phyloP scores from a whole-genome alignment of 2,113 vertebrate genomes.

The Nothobranchius kuhntae region DNA sequence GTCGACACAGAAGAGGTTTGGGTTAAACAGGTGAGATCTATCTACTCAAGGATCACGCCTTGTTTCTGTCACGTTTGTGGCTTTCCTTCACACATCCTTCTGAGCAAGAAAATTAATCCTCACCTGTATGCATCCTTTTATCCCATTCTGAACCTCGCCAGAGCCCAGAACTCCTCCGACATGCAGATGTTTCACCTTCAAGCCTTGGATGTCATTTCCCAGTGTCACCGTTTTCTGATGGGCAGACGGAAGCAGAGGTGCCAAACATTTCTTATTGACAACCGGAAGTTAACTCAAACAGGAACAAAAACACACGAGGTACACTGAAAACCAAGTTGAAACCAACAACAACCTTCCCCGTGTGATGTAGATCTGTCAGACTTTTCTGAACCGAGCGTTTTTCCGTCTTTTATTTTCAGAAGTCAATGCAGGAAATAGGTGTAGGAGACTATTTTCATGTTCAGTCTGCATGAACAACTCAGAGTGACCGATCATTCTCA shows the following conservation, averaged over 20 bases:
- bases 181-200: slow-evolving; percentile 95
- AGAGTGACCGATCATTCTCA: too few relatives aligned
- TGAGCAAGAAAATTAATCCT: slow-evolving; percentile 35
- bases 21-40: not conserved
- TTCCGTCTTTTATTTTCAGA: too few relatives aligned
- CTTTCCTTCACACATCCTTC: not conserved
- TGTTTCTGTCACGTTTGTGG: slow-evolving; percentile 6
- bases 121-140: slow-evolving; percentile 96
- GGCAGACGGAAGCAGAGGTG: slow-evolving; percentile 20
- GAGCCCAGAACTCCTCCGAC: slow-evolving; percentile 90
- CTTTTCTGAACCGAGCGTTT: too few relatives aligned
- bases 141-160: slow-evolving; percentile 88
- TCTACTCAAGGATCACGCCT: not conserved
- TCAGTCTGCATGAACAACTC: too few relatives aligned
- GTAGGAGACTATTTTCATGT: too few relatives aligned
- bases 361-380: too few relatives aligned
- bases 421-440: too few relatives aligned
- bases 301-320: slow-evolving; percentile 3
- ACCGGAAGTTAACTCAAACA: slow-evolving; percentile 1
- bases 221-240: slow-evolving; percentile 89
- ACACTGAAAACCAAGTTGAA: not conserved
- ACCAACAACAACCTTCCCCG: too few relatives aligned
- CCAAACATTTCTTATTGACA: slow-evolving; percentile 32
- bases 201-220: slow-evolving; percentile 91
- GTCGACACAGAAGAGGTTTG: slow-evolving; percentile 10